Conservation (phyloP, 2,888 invertebrate genomes). For the Agonopterix subpropinquella region DNA sequence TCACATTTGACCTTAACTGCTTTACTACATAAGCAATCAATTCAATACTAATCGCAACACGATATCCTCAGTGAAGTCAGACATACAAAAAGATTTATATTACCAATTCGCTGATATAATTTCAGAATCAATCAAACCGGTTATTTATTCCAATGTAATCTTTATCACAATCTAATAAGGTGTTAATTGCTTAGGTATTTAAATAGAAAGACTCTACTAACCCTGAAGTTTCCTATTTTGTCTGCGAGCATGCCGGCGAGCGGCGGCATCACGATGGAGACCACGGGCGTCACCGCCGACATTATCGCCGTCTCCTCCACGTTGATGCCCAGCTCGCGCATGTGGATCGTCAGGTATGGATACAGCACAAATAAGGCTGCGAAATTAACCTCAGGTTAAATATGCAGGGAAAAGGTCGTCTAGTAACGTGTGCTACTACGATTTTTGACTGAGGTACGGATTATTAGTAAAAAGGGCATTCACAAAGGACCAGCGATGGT, state of each 20-base stretch:
- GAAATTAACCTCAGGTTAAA: background rate
- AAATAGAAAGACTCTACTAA: constrained; percentile 35
- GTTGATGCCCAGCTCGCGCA: constrained; percentile 85
- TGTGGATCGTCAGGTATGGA: constrained; percentile 87
- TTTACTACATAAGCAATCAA: background rate
- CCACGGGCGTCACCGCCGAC: constrained; percentile 84
- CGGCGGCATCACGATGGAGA: constrained; percentile 86
- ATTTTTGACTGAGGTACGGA: too few relatives aligned
- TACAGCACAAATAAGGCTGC: constrained; percentile 84
- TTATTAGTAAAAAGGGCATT: too few relatives aligned
- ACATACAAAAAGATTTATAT: background rate
- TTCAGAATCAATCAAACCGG: too few relatives aligned
- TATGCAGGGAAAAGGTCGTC: too few relatives aligned
- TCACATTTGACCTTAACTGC: background rate
- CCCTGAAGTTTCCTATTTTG: constrained; percentile 88
- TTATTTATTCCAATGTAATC: too few relatives aligned
- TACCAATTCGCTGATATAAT: too few relatives aligned
- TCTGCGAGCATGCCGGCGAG: constrained; percentile 85
- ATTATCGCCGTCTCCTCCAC: constrained; percentile 88
- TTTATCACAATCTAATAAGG: too few relatives aligned
- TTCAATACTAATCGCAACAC: constrained; percentile 1
- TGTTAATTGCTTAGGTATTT: too few relatives aligned
- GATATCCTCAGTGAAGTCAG: constrained; percentile 1
- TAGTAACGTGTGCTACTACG: too few relatives aligned
- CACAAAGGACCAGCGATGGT: too few relatives aligned